Evolutionary conservation across 2,888 invertebrate species (phyloP).

Genomic region (Meandrusa payeni): DNA sequence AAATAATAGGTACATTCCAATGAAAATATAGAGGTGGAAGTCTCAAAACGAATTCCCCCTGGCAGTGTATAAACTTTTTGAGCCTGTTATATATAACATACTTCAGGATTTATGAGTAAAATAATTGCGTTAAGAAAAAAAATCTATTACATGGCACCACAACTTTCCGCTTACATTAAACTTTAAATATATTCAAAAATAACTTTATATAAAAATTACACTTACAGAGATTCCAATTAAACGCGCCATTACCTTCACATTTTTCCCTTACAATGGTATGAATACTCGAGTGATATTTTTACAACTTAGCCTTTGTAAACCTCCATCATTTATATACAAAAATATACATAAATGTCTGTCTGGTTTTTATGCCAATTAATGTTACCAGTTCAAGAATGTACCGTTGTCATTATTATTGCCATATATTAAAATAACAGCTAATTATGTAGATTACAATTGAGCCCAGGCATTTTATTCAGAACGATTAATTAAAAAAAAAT

Average conservation of each 20-base stretch:
- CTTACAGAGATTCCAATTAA: slow-evolving; percentile 75
- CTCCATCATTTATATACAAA: slow-evolving; percentile 74
- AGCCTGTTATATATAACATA: slow-evolving; percentile 4
- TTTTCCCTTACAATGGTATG: slow-evolving; percentile 55
- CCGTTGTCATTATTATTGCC: slow-evolving; percentile 30
- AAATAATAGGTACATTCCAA: slow-evolving; percentile 2
- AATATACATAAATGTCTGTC: slow-evolving; percentile 75
- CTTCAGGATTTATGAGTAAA: slow-evolving; percentile 25
- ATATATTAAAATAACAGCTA: slow-evolving; percentile 66
- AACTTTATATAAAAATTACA: slow-evolving; percentile 71
- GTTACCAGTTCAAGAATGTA: slow-evolving; percentile 43
- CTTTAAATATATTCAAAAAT: slow-evolving; percentile 68
- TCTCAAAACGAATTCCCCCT: slow-evolving; percentile 14
- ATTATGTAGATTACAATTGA: slow-evolving; percentile 42
- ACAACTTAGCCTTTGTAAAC: slow-evolving; percentile 63
- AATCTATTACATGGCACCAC: slow-evolving; percentile 77
- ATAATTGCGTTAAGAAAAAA: slow-evolving; percentile 26
- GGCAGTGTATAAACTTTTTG: slow-evolving; percentile 16
- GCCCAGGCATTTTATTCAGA: slow-evolving; percentile 18
- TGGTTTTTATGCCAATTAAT: slow-evolving; percentile 45
- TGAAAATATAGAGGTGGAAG: slow-evolving; percentile 2
- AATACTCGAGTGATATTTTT: slow-evolving; percentile 58
- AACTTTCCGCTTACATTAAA: slow-evolving; percentile 66
- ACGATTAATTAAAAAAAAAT: too few relatives aligned
- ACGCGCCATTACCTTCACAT: slow-evolving; percentile 55